Evolutionary conservation across 2,113 vertebrate species (phyloP), one percentile per base, ranked within the genome.

Genomic region (Phycodurus eques): DNA sequence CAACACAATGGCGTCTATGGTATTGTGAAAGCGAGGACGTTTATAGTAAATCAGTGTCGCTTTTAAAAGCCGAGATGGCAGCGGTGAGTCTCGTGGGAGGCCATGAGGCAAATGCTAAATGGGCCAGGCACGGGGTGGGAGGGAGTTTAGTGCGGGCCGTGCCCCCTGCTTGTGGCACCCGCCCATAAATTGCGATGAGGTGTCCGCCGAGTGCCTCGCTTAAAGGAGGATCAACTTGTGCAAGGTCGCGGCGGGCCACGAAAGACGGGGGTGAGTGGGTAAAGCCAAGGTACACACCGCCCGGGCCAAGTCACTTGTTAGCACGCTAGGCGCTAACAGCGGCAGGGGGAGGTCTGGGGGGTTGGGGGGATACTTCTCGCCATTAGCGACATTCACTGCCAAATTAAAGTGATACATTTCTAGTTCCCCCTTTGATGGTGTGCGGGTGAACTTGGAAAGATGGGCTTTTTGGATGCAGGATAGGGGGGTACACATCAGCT

Each of bases 11-110:
- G 20, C 42, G 12, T 65, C 63, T 1, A 31, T 9, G 64, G 64
- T 66, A 47, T 66, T 66, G 64, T 66, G 31, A 66, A 66, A 46
- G 44, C 44, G 22, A 66, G 64, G 22, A 49, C 44, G 47, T 66
- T 66, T 66, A 44, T 66, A 66, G 64, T 66, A 66, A 66, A 66
- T 66, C 64, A 47, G 64, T 13, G 46, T 22, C 2, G 63, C 64
- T 22, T 66, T 66, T 66, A 31, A 66, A 66, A 43, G 64, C 64
- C 44, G 8, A 47, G 39, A 65, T 44, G 42, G 63, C 63, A 65
- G 63, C 63, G n/a, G 63, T 2, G 22, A 66, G 64, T 66, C 64
- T 31, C 8, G 64, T 10, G 64, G 64, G 64, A 66, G n/a, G 22
- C 64, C 64, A 47, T 9, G 43, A 47, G 64, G 44, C 44, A 47